Evolutionary conservation across 2,113 vertebrate species (phyloP), one percentile per base, ranked within the genome.

Genomic region (Peromyscus leucopus): DNA sequence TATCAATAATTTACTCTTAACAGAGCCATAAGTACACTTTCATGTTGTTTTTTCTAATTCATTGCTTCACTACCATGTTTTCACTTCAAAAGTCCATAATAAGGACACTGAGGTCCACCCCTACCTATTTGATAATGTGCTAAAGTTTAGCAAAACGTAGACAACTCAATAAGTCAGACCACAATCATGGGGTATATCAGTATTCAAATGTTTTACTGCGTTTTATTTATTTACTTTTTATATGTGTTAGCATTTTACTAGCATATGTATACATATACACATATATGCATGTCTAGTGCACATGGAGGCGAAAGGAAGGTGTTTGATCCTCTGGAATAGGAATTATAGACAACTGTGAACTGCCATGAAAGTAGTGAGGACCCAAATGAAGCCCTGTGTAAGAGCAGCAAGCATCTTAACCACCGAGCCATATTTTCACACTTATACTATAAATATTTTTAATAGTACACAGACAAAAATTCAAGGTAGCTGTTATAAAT

Each of bases 1-100:
- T 84, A 78, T 59, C 19, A 95, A 78, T 84, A 87, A 91, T 46
- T 91, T 46, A 86, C 26, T 89, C 36, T 97, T 95, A 69, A 76
- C 61, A 96, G 84, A 89, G 31, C 17, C 4, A 36, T 26, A 46
- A 85, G 21, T 26, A 91, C 12, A 51, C 9, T 9, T 59, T 72
- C 17, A 67, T 72, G 36, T 76, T n/a, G 26, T 88, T 48, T 76
- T 78, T 88, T 86, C 61, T 67, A 92, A 92, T 46, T 74, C 9
- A 88, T 3, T 57, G 8, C 17, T 92, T 71, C 80, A 16, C 61
- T 57, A 57, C 42, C 26, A 71, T 59, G n/a, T 7, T 61, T 96
- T 33, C 61, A 46, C 84, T 90, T 93, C 33, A 57, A 88, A 74
- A 51, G 75, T 92, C 57, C 83, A 71, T 90, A 96, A 75, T 42